These are phyloP conservation scores for Rhadinocentrus ornatus DNA, from an alignment of 2,797 vertebrate species.

Conservation along the genomic window DNA sequence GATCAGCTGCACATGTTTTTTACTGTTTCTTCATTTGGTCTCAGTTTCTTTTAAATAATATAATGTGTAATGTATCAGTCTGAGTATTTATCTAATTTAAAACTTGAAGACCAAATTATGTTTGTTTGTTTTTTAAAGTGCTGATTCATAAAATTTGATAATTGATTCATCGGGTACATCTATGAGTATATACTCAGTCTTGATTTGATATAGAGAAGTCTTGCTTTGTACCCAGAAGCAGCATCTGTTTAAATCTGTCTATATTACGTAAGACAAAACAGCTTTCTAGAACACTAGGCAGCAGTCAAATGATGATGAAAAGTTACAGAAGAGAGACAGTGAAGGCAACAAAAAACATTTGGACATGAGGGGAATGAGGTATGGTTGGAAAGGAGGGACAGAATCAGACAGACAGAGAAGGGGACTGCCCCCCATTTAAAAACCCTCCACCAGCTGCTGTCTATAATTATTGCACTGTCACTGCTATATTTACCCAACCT, in stretches of 20 bases:
- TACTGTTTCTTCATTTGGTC: too few relatives aligned
- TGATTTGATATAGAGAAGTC: too few relatives aligned
- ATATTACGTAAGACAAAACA: not conserved
- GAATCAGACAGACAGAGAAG: conserved; percentile 19
- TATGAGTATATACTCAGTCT: too few relatives aligned
- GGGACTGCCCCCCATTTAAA: conserved; percentile 64
- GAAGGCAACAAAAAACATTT: not conserved
- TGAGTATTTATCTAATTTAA: too few relatives aligned
- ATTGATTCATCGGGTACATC: not conserved
- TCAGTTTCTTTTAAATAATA: too few relatives aligned
- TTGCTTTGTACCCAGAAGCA: too few relatives aligned
- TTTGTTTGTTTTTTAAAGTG: too few relatives aligned
- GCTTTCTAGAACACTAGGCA: not conserved
- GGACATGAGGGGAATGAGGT: not conserved
- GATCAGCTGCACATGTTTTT: too few relatives aligned
- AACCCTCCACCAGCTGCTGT: conserved; percentile 77
- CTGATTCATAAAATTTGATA: not conserved
- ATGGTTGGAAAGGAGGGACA: not conserved
- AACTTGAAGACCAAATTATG: too few relatives aligned
- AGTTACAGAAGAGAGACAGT: not conserved
- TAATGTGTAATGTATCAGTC: not conserved
- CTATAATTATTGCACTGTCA: conserved; percentile 68
- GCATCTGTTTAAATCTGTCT: not conserved
- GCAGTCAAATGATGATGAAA: not conserved
- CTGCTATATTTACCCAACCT: conserved; percentile 60